Percentiles rank a stretch among this genome's conserved stretches.
These are phyloP conservation scores for Tringa solitaria DNA, from an alignment of 2,113 vertebrate species.

Conservation along the genomic window DNA sequence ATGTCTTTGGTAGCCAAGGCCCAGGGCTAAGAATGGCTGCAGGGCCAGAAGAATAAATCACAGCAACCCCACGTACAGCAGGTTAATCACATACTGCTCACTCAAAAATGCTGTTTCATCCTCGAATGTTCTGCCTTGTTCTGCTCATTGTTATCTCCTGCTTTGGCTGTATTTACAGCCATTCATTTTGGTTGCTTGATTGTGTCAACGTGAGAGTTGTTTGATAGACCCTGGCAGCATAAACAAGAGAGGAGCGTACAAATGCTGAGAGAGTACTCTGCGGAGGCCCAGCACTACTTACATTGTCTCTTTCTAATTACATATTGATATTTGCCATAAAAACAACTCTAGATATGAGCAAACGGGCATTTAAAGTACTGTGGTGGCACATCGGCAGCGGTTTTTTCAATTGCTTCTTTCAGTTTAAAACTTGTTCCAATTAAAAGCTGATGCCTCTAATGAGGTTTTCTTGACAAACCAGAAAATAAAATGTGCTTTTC, in stretches of 20 bases:
- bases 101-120: slow-evolving; percentile 24
- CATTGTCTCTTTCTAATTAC: neutral
- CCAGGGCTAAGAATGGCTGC: neutral
- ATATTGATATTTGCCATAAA: neutral
- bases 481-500: neutral
- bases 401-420: slow-evolving; percentile 41
- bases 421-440: slow-evolving; percentile 36
- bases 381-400: neutral
- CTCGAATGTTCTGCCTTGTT: slow-evolving; percentile 25
- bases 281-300: neutral
- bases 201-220: neutral
- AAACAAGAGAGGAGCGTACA: neutral
- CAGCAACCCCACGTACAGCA: neutral
- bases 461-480: neutral
- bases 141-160: neutral
- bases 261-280: neutral
- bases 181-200: slow-evolving; percentile 6
- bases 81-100: slow-evolving; percentile 19
- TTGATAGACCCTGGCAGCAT: neutral
- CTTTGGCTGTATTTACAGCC: slow-evolving; percentile 16
- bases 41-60: neutral
- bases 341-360: neutral
- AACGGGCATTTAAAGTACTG: neutral
- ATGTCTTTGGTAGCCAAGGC: neutral
- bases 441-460: slow-evolving; percentile 38